Evolutionary conservation across 2,113 vertebrate species (phyloP), one percentile per base, ranked within the genome.

Genomic region (Phyllostomus hastatus): DNA sequence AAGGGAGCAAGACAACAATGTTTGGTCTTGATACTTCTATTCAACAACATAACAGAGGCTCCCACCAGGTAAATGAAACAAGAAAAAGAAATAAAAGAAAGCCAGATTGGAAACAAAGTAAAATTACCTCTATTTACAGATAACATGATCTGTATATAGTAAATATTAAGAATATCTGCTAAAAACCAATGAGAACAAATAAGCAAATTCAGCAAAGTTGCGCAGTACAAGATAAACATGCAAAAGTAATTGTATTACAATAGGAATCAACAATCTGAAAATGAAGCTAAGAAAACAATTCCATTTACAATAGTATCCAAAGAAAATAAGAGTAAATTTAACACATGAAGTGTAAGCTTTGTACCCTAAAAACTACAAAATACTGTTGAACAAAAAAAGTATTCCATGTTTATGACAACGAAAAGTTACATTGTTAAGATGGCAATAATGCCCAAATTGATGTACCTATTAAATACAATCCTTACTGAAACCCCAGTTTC

Each of bases 291-390:
- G 57, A 76, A 87, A 92, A 81, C 64, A 69, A 82, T 78, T 57
- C 48, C 66, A 85, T 70, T 90, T 89, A 64, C 8, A 54, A 82
- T 5, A 88, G 10, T 17, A 96, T 72, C 14, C 33, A 41, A 67
- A 93, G 72, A 90, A 33, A 86, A 90, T 50, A 87, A 87, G 72
- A 87, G 83, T 24, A 41, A 78, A 80, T 28, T 90, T 78, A 88
- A 82, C 52, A 78, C 38, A 70, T 41, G 28, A 7, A 16, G 1
- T n/a, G 20, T 8, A 82, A 82, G 14, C 46, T 15, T 14, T 76
- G 33, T 26, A 90, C 33, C 76, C 24, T 76, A 54, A 82, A 88
- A 88, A 82, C 78, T 82, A 82, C 28, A 82, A 41, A 80, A 73
- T 28, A 73, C 0, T 50, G 17, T 20, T 93, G 24, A 87, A 38